Conservation (phyloP, 2,797 vertebrate species). For the Brachyrhaphis roseni region DNA sequence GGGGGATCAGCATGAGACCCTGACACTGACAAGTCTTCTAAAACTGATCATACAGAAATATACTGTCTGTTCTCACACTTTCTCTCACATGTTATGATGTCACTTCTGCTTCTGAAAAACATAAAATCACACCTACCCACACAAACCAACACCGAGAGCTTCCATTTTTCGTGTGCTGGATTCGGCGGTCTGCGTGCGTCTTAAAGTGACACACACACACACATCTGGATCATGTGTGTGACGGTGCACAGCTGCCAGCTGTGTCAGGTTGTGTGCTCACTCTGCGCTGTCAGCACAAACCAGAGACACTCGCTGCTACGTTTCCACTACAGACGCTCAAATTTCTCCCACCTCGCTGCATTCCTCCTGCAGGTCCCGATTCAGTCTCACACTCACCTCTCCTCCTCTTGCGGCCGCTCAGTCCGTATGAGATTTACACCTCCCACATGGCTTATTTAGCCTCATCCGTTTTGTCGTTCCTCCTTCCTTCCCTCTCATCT, state of each 20-base stretch:
- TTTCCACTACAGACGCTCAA: conserved; percentile 28
- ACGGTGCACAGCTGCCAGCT: conserved; percentile 20
- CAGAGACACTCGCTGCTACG: conserved; percentile 29
- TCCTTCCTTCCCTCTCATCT: conserved; percentile 26
- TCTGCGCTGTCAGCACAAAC: conserved; percentile 36
- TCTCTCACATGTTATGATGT: conserved; percentile 24
- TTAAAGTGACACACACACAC: conserved; percentile 6
- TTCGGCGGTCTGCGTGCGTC: background rate
- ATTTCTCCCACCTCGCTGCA: conserved; percentile 13
- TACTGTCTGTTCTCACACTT: conserved; percentile 28
- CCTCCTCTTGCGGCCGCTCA: conserved; percentile 49
- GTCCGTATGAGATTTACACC: conserved; percentile 58
- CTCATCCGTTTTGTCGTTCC: conserved; percentile 40
- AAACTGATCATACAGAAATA: conserved; percentile 25
- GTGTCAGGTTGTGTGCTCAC: conserved; percentile 10
- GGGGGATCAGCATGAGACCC: background rate
- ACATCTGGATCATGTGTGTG: conserved; percentile 26
- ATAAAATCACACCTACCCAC: conserved; percentile 24
- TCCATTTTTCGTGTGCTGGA: background rate
- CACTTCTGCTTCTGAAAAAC: conserved; percentile 33
- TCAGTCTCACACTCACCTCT: conserved; percentile 64
- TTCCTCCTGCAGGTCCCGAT: conserved; percentile 18
- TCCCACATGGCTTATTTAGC: conserved; percentile 54
- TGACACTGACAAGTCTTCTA: background rate
- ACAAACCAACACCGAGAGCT: conserved; percentile 4